phyloP scores from a whole-genome alignment of 2,888 invertebrate species.

The Ophion obscuratus region DNA sequence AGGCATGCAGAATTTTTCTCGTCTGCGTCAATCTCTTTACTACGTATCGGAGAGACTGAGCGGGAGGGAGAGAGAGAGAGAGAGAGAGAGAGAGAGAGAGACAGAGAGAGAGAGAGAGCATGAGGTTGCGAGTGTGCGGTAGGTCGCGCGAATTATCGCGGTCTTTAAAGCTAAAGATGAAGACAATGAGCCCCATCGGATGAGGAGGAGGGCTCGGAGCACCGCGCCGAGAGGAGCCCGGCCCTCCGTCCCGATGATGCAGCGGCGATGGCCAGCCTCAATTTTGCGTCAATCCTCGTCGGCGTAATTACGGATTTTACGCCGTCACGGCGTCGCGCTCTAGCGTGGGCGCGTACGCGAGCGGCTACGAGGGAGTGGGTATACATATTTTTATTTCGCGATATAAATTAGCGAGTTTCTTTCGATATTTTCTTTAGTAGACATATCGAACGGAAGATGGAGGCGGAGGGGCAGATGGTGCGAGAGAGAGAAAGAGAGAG shows the following conservation, averaged over 20 bases:
- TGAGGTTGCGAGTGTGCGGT: slow-evolving; percentile 60
- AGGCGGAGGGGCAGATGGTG: too few relatives aligned
- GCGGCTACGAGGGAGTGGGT: background rate
- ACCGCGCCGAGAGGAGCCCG: too few relatives aligned
- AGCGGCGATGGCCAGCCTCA: slow-evolving; percentile 62
- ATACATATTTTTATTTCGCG: too few relatives aligned
- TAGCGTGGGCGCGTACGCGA: slow-evolving; percentile 58
- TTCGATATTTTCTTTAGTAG: slow-evolving; percentile 59
- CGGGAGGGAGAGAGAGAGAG: slow-evolving; percentile 16
- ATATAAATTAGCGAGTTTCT: slow-evolving; percentile 75
- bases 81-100: too few relatives aligned
- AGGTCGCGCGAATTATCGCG: slow-evolving; percentile 66
- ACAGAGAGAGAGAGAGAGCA: too few relatives aligned
- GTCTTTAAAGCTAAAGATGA: slow-evolving; percentile 62
- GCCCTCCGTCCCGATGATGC: slow-evolving; percentile 1
- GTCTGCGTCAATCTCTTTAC: slow-evolving; percentile 2
- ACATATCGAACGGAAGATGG: too few relatives aligned
- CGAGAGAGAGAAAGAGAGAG: background rate
- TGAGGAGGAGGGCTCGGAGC: slow-evolving; percentile 17
- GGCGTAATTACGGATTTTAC: slow-evolving; percentile 69
- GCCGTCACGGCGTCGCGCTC: slow-evolving; percentile 60
- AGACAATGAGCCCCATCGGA: slow-evolving; percentile 64
- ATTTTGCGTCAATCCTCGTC: slow-evolving; percentile 66
- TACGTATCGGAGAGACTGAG: slow-evolving; percentile 45
- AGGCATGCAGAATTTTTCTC: slow-evolving; percentile 8